phyloP scores from a whole-genome alignment of 2,797 vertebrate genomes.

The Manis crassicaudata region DNA sequence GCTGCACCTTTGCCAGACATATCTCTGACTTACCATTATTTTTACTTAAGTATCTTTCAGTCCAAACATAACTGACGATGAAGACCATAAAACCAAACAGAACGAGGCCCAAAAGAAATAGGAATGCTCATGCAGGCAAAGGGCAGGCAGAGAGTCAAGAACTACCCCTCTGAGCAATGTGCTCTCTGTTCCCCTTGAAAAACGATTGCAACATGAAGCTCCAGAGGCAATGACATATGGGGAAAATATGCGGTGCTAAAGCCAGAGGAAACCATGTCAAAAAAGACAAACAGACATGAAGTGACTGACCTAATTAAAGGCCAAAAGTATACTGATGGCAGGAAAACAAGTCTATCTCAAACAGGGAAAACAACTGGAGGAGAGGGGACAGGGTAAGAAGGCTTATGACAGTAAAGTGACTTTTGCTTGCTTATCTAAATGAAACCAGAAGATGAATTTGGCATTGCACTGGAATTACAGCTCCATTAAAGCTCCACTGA shows the following conservation, averaged over 20 bases:
- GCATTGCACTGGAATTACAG: neutral
- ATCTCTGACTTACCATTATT: conserved; percentile 74
- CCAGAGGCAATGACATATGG: conserved; percentile 76
- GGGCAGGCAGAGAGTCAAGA: conserved; percentile 63
- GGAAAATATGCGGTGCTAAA: conserved; percentile 74
- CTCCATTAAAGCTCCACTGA: neutral
- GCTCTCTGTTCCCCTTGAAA: conserved; percentile 68
- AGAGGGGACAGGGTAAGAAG: neutral
- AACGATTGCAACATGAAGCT: conserved; percentile 74
- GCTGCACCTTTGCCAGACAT: conserved; percentile 75
- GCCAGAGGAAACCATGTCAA: conserved; percentile 80
- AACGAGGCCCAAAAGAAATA: conserved; percentile 76
- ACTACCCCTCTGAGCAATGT: conserved; percentile 21
- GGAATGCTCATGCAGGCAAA: conserved; percentile 66
- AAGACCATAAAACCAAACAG: conserved; percentile 76
- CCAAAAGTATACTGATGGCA: conserved; percentile 63
- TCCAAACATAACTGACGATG: conserved; percentile 73
- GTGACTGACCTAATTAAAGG: conserved; percentile 72
- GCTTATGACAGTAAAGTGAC: neutral
- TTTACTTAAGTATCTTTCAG: conserved; percentile 71
- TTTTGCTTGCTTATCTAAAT: neutral
- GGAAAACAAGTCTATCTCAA: conserved; percentile 49
- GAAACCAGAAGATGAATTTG: neutral
- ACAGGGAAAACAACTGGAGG: neutral
- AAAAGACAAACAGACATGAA: conserved; percentile 82